A percentile compares a stretch with the other conserved stretches of the same genome.
Evolutionary conservation across 2,113 vertebrate species (phyloP).

Genomic region (Sylvietta virens): DNA sequence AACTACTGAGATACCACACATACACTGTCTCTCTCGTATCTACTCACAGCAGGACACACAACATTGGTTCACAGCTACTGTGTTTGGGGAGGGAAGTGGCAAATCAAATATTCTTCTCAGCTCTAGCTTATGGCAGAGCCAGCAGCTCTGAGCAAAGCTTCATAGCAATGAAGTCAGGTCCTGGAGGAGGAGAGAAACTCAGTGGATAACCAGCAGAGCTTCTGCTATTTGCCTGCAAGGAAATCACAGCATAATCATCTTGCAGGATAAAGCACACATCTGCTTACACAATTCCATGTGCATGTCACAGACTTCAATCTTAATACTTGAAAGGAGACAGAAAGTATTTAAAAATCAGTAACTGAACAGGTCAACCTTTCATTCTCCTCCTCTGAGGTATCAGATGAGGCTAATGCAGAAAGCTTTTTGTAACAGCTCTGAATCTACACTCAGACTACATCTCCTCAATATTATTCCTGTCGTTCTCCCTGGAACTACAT

Average conservation of each 20-base stretch:
- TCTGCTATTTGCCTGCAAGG: not conserved
- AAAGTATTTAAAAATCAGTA: not conserved
- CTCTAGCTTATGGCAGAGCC: not conserved
- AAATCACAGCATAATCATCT: not conserved
- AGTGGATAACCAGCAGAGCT: not conserved
- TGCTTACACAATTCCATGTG: not conserved
- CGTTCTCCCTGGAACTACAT: not conserved
- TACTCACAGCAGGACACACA: not conserved
- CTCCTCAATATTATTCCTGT: not conserved
- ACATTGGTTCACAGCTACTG: not conserved
- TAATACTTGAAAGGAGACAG: not conserved
- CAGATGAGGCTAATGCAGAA: not conserved
- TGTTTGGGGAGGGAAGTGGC: fast-evolving
- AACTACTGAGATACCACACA: not conserved
- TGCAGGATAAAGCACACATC: not conserved
- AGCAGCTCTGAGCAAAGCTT: not conserved
- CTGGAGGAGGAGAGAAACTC: not conserved
- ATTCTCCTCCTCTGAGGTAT: not conserved
- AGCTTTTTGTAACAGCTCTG: not conserved
- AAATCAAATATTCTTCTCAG: not conserved
- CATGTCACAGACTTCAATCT: not conserved
- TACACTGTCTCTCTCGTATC: not conserved
- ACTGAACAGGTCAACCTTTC: not conserved
- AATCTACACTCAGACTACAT: not conserved
- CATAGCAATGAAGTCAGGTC: not conserved